These are phyloP conservation scores for Tinea semifulvella DNA, from an alignment of 2,888 invertebrate species.

Conservation along the genomic window DNA sequence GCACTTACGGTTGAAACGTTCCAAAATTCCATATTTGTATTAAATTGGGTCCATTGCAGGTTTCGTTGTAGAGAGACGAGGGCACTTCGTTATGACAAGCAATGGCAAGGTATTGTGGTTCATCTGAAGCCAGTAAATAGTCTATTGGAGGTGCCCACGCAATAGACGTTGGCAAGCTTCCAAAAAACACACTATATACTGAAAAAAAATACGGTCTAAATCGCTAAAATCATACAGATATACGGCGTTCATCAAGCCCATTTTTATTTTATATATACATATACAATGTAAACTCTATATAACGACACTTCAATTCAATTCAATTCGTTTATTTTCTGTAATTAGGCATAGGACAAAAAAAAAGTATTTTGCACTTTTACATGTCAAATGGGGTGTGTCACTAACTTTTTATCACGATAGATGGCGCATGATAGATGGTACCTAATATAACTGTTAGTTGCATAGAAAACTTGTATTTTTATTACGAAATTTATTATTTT, in stretches of 20 bases:
- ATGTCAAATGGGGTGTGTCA: no score
- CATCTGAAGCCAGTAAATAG: conserved; percentile 18
- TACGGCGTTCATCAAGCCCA: not conserved
- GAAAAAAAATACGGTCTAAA: conserved; percentile 7
- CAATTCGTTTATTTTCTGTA: no score
- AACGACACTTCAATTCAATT: no score
- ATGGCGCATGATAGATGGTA: no score
- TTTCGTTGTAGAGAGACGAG: conserved; percentile 40
- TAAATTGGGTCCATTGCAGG: conserved; percentile 52
- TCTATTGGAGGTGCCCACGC: conserved; percentile 56
- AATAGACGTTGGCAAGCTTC: conserved; percentile 66
- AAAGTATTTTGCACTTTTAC: no score
- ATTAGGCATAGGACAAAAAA: no score
- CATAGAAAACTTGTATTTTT: no score
- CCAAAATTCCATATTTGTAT: conserved; percentile 78
- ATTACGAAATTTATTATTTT: no score
- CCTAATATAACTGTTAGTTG: no score
- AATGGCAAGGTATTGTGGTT: conserved; percentile 67
- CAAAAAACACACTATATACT: conserved; percentile 46
- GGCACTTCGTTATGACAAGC: conserved; percentile 55
- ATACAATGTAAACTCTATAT: no score
- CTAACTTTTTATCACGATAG: no score
- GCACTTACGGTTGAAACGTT: conserved; percentile 39
- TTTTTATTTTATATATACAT: not conserved
- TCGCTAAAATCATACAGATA: not conserved